Conservation (phyloP, 1,140 invertebrate species). For the Sycophila sp. region DNA sequence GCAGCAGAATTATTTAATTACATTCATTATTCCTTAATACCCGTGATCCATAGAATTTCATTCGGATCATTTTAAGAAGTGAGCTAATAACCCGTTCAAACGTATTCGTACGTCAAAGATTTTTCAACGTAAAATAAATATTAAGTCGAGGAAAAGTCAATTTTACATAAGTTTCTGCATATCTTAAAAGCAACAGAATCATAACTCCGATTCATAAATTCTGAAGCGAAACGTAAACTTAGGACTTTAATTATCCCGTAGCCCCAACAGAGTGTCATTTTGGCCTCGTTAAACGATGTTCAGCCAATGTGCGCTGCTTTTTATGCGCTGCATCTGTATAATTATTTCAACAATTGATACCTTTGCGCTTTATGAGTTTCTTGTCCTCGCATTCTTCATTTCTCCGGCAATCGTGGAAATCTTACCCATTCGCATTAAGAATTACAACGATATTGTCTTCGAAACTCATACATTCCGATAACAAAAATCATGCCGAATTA, state of each 20-base stretch:
- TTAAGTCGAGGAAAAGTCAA: no score
- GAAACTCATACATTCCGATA: no score
- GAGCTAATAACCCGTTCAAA: no score
- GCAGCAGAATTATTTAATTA: no score
- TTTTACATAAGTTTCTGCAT: no score
- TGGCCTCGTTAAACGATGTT: conserved; percentile 53
- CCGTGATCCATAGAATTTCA: no score
- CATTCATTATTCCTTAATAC: no score
- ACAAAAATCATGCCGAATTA: no score
- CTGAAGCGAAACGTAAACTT: conserved; percentile 48
- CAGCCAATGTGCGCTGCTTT: conserved; percentile 8
- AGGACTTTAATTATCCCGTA: conserved; percentile 59
- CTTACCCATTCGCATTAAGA: no score
- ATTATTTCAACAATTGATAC: conserved; percentile 35
- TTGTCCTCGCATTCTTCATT: conserved; percentile 16
- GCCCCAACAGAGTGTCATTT: conserved; percentile 57
- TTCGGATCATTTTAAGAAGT: background rate
- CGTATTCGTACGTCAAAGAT: background rate
- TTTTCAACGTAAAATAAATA: background rate
- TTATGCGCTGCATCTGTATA: conserved; percentile 14
- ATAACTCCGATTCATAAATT: conserved; percentile 52
- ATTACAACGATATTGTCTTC: no score
- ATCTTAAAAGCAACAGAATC: no score
- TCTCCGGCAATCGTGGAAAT: conserved; percentile 1
- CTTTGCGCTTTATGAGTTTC: conserved; percentile 6